These are phyloP conservation scores for Microctenopoma steveboyesi DNA, from an alignment of 2,797 vertebrate species.

Conservation along the genomic window DNA sequence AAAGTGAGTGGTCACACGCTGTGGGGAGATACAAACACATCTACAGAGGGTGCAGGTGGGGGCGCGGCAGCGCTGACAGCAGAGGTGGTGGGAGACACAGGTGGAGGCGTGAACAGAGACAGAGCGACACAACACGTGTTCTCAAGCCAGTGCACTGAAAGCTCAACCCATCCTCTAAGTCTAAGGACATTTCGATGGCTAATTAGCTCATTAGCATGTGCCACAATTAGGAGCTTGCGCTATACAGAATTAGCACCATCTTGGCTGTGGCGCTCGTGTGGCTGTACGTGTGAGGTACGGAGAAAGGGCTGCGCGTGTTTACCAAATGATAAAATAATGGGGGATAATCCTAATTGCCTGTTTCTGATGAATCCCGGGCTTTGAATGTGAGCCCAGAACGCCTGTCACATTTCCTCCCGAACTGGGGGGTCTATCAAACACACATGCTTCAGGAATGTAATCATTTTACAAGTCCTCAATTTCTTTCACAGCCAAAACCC, in stretches of 20 bases:
- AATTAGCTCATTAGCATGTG: slow-evolving; percentile 6
- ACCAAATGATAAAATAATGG: slow-evolving; percentile 71
- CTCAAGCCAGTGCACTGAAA: slow-evolving; percentile 1
- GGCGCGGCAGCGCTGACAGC: slow-evolving; percentile 46
- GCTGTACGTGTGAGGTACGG: slow-evolving; percentile 46
- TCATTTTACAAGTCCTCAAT: slow-evolving; percentile 59
- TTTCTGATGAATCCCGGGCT: slow-evolving; percentile 70
- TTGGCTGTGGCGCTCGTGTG: slow-evolving; percentile 10
- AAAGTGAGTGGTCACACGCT: slow-evolving; percentile 72
- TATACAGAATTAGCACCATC: background rate
- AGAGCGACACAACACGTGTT: slow-evolving; percentile 18
- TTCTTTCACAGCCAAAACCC: slow-evolving; percentile 58
- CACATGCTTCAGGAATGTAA: slow-evolving; percentile 78
- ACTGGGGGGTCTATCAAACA: slow-evolving; percentile 78
- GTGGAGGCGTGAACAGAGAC: slow-evolving; percentile 64
- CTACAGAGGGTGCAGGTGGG: slow-evolving; percentile 68
- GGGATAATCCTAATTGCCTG: slow-evolving; percentile 76
- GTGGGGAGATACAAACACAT: slow-evolving; percentile 65
- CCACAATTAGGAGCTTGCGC: slow-evolving; percentile 1
- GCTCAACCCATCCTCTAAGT: slow-evolving; percentile 11
- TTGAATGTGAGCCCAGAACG: slow-evolving; percentile 68
- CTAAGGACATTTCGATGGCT: slow-evolving; percentile 19
- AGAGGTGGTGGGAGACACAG: slow-evolving; percentile 62
- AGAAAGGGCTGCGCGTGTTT: slow-evolving; percentile 53
- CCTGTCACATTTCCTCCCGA: slow-evolving; percentile 75